These are phyloP conservation scores for Leptosomus discolor DNA, from an alignment of 2,113 vertebrate species.

Conservation along the genomic window DNA sequence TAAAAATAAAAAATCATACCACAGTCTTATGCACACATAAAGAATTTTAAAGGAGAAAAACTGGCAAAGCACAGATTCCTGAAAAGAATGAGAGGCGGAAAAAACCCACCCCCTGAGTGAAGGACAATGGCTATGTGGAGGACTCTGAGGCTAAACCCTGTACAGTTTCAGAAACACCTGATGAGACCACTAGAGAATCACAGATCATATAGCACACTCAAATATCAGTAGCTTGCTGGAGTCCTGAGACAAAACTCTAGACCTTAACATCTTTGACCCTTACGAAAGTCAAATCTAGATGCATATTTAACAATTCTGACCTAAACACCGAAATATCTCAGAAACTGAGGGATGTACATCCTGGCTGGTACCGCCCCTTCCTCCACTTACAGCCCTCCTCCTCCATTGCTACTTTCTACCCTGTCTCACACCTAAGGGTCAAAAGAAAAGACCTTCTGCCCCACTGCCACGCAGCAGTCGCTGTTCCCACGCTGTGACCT, in stretches of 20 bases:
- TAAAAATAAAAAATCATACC: not conserved
- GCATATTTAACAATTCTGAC: not conserved
- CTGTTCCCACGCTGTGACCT: not conserved
- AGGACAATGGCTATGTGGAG: not conserved
- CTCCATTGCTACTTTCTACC: not conserved
- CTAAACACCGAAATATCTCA: not conserved
- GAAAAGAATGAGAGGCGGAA: rapidly evolving
- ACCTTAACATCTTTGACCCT: not conserved
- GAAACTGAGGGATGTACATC: not conserved
- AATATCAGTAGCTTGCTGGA: not conserved
- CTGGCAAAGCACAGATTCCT: not conserved
- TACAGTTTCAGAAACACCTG: not conserved
- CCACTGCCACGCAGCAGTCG: rapidly evolving
- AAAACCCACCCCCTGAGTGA: not conserved
- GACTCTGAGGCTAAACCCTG: not conserved
- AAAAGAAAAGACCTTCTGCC: not conserved
- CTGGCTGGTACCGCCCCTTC: not conserved
- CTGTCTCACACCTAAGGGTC: not conserved
- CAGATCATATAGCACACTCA: not conserved
- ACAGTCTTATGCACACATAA: not conserved
- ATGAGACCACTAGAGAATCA: not conserved
- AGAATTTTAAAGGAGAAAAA: not conserved
- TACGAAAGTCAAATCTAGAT: not conserved
- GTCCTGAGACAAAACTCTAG: not conserved
- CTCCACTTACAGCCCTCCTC: not conserved